Conservation (phyloP, 1,140 invertebrate species). For the Drosophila subobscura region DNA sequence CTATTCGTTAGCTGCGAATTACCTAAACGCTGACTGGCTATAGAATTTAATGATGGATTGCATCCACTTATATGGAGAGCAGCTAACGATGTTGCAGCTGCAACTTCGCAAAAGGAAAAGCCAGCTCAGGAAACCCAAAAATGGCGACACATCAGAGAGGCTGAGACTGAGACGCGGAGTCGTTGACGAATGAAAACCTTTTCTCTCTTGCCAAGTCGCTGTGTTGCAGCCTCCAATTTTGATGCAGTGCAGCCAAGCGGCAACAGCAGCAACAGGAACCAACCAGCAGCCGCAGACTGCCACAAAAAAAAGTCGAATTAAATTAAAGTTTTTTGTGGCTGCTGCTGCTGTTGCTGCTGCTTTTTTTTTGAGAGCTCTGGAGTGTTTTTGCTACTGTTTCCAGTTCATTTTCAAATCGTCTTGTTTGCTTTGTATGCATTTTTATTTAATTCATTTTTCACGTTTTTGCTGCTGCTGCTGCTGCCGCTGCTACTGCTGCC, state of each 20-base stretch:
- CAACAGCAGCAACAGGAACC: constrained; percentile 33
- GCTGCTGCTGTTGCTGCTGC: constrained; percentile 18
- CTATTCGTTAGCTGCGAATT: constrained; percentile 17
- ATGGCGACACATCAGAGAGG: constrained; percentile 47
- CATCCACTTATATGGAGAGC: constrained; percentile 49
- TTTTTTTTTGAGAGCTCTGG: constrained; percentile 4
- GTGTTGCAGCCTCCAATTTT: constrained; percentile 51
- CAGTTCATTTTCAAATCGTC: constrained; percentile 75
- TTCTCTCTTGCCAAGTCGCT: constrained; percentile 24
- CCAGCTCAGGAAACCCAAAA: constrained; percentile 32
- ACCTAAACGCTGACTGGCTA: constrained; percentile 30
- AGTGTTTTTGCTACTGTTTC: constrained; percentile 73
- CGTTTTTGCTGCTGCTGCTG: constrained; percentile 48
- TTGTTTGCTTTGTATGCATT: constrained; percentile 74
- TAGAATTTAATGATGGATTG: constrained; percentile 67
- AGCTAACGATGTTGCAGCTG: constrained; percentile 62
- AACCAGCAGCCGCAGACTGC: constrained; percentile 6
- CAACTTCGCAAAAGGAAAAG: constrained; percentile 15
- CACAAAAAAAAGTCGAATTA: constrained; percentile 46
- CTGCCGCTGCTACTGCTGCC: constrained; percentile 23
- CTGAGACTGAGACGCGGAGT: neutral
- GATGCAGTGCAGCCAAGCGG: constrained; percentile 70
- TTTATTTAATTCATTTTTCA: constrained; percentile 80
- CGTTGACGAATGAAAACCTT: constrained; percentile 49
- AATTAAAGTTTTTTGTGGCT: constrained; percentile 56